A percentile compares a stretch with the other conserved stretches of the same genome.
Conservation (phyloP, 2,888 invertebrate species). For the Conops quadrifasciatus region DNA sequence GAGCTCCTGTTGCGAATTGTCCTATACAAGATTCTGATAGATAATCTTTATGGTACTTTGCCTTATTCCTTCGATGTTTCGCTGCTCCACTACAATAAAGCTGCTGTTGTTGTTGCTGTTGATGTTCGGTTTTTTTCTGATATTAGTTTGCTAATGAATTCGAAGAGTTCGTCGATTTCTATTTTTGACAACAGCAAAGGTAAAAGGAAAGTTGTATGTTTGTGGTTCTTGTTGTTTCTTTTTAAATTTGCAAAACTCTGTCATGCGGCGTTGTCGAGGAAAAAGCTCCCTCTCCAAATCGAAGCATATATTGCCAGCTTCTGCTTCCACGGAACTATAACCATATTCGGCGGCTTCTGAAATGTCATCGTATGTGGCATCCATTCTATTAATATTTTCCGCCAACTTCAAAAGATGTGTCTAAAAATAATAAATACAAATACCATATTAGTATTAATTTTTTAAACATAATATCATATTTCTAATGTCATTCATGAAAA, state of each 20-base stretch:
- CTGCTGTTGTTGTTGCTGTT: too few relatives aligned
- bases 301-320: neutral
- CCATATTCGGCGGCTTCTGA: neutral
- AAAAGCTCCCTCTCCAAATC: neutral
- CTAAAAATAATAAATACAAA: conserved; percentile 7
- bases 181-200: too few relatives aligned
- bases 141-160: too few relatives aligned
- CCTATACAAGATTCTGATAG: too few relatives aligned
- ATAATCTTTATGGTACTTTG: too few relatives aligned
- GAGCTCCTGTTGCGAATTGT: too few relatives aligned
- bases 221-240: too few relatives aligned
- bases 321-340: neutral
- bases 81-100: too few relatives aligned
- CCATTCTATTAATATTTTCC: neutral
- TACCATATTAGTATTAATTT: neutral
- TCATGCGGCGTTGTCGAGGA: neutral
- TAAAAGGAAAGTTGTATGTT: too few relatives aligned
- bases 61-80: too few relatives aligned
- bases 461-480: neutral
- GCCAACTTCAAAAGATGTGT: neutral
- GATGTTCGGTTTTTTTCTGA: too few relatives aligned
- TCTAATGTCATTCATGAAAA: neutral
- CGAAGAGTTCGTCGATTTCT: too few relatives aligned
- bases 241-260: neutral
- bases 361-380: neutral